Evolutionary conservation across 30 jellyfish, hydroid and myxozoan genomes (phyloP).

Genomic region (Pseudorhiza aurosa): DNA sequence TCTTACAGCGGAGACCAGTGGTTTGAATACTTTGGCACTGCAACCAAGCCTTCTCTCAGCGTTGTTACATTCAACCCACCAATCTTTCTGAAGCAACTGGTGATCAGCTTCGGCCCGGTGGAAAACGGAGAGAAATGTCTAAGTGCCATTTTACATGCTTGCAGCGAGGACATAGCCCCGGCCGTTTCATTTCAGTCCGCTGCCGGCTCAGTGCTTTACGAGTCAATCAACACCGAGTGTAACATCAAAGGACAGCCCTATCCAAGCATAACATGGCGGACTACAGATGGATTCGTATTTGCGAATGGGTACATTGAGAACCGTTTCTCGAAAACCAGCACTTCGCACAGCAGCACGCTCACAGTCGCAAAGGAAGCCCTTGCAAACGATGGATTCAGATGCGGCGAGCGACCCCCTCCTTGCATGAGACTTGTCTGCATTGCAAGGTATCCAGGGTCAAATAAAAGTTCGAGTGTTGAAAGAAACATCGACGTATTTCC

Average conservation of each 20-base stretch:
- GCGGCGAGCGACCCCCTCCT: slow-evolving; percentile 18
- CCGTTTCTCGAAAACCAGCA: background rate
- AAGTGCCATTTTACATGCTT: slow-evolving; percentile 4
- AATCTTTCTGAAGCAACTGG: slow-evolving; percentile 5
- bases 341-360: slow-evolving; percentile 37
- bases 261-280: slow-evolving; percentile 26
- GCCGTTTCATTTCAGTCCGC: background rate
- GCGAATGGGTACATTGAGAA: background rate
- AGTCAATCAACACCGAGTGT: slow-evolving; percentile 5
- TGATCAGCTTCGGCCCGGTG: slow-evolving; percentile 3
- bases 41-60: background rate
- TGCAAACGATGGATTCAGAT: slow-evolving; percentile 13
- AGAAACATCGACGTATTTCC: slow-evolving; percentile 25
- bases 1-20: slow-evolving; percentile 31
- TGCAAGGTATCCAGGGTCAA: slow-evolving; percentile 60
- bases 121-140: background rate
- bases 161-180: slow-evolving; percentile 50
- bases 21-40: slow-evolving; percentile 21
- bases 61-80: slow-evolving; percentile 10
- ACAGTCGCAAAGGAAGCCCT: background rate
- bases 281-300: slow-evolving; percentile 18
- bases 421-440: slow-evolving; percentile 17
- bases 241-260: slow-evolving; percentile 46
- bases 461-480: background rate
- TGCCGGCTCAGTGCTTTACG: background rate